These are phyloP conservation scores for Cheilosia vernalis DNA, from an alignment of 2,888 invertebrate species.

Conservation along the genomic window DNA sequence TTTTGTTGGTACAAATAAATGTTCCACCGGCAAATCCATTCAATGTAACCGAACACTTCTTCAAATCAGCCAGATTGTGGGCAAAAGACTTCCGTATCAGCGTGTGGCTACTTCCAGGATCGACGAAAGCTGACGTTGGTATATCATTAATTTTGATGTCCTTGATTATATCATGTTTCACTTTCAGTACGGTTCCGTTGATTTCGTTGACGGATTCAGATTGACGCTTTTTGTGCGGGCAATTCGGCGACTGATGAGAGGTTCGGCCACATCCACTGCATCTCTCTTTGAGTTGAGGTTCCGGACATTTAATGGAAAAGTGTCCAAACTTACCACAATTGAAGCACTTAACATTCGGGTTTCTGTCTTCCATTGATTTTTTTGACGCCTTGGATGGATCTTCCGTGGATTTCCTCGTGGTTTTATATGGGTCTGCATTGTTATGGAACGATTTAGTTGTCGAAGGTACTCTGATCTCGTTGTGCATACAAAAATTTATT, in stretches of 20 bases:
- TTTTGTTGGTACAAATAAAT: slow-evolving; percentile 33
- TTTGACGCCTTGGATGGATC: too few relatives aligned
- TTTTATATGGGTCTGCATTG: neutral
- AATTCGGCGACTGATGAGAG: slow-evolving; percentile 28
- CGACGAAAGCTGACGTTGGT: slow-evolving; percentile 42
- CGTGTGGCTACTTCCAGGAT: slow-evolving; percentile 46
- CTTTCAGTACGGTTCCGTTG: neutral
- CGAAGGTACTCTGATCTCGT: slow-evolving; percentile 37
- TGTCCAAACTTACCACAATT: slow-evolving; percentile 49
- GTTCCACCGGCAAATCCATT: slow-evolving; percentile 60
- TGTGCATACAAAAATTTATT: slow-evolving; percentile 45
- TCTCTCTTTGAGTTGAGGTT: slow-evolving; percentile 47
- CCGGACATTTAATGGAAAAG: slow-evolving; percentile 39
- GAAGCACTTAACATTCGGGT: slow-evolving; percentile 29
- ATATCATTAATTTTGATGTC: slow-evolving; percentile 37
- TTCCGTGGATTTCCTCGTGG: neutral
- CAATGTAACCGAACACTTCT: slow-evolving; percentile 30
- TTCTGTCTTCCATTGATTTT: neutral
- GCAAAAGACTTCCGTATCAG: slow-evolving; percentile 35
- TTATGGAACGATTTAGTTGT: neutral
- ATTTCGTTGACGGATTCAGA: slow-evolving; percentile 8
- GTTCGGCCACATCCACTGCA: slow-evolving; percentile 43
- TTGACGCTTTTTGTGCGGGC: neutral
- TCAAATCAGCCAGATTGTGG: neutral
- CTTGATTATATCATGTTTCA: slow-evolving; percentile 16